Conservation (phyloP, 2,797 vertebrate genomes). For the Cebuella pygmaea region DNA sequence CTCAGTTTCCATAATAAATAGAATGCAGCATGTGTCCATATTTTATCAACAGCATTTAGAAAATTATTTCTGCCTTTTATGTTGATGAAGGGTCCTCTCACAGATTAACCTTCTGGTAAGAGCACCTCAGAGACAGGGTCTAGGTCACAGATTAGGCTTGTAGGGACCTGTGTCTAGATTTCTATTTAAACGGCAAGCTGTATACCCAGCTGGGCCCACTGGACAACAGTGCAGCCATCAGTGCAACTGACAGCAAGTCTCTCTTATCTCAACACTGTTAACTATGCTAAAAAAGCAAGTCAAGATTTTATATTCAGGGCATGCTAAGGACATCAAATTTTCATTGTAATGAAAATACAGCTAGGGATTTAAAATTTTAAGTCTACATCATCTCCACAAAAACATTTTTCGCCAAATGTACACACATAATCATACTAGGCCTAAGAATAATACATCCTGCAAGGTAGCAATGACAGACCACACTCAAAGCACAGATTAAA, state of each 20-base stretch:
- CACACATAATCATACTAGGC: neutral
- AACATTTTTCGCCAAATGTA: neutral
- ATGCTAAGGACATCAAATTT: neutral
- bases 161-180: neutral
- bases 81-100: neutral
- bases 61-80: constrained; percentile 45
- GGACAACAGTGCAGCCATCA: neutral
- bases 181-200: neutral
- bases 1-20: neutral
- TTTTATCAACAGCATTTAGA: constrained; percentile 38
- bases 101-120: neutral
- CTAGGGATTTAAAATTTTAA: neutral
- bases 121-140: neutral
- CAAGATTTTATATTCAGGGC: neutral
- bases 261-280: neutral
- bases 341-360: neutral
- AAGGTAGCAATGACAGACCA: neutral
- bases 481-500: neutral
- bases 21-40: neutral
- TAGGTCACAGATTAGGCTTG: neutral
- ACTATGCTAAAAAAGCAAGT: neutral
- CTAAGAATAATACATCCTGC: neutral
- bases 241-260: neutral
- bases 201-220: neutral
- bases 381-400: neutral